Base-by-base conservation (phyloP, 2,113 vertebrate genomes). In the Prochilodus magdalenae region DNA sequence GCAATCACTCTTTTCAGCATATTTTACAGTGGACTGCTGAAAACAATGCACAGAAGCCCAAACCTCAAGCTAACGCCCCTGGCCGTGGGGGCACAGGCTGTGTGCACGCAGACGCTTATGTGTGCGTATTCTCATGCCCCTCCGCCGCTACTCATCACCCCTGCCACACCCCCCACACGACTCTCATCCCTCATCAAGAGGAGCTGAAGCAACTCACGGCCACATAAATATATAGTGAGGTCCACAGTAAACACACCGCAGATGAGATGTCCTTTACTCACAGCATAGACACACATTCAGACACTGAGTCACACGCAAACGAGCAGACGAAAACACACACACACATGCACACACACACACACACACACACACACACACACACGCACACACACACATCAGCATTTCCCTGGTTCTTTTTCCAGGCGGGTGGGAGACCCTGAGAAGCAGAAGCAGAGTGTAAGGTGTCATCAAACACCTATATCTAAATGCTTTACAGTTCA, bases 201-300 rank as follows among this genome's bases (percentile, higher is more conserved):
- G 85, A 75, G 80, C 51, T 24, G 83, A 86, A 87, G 70, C 78
- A 83, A 87, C 87, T 91, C 87, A 84, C 89, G 88, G 88, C 86
- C 80, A 88, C 87, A 90, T 89, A 86, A 91, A 90, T 87, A 88
- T 86, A 89, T 89, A 88, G 77, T 82, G 84, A 75, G 82, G 76
- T 69, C 86, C 79, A 87, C 86, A 85, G 90, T 90, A 91, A 93
- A 90, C 89, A 92, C 81, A 76, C 79, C 24, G 63, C 76, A 59
- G 73, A 84, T 77, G 76, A 88, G 89, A 86, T 73, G 80, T 79
- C 86, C 86, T 88, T 89, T 76, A 90, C 82, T 88, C 75, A 55
- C 82, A 72, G 80, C 73, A 76, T 79, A 73, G 13, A 27, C 60
- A 66, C 71, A 55, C 44, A 73, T 33, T 73, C 44, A 65, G 24